Evolutionary conservation across 2,797 vertebrate species (phyloP).

Genomic region (Channallabes apus): DNA sequence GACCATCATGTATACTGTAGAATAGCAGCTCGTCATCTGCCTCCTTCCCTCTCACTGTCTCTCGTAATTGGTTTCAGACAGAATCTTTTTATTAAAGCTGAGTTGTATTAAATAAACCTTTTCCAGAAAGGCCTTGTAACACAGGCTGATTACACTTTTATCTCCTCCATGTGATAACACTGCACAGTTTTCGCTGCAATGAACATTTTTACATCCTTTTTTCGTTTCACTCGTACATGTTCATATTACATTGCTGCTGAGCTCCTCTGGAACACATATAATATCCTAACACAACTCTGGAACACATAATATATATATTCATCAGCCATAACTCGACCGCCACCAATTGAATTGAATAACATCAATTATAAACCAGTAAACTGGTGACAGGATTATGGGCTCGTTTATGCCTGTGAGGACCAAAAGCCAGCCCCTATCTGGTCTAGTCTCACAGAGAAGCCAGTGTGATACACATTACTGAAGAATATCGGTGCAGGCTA

Average conservation of each 20-base stretch:
- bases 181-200: constrained; percentile 37
- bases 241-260: not conserved
- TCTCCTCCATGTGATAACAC: constrained; percentile 24
- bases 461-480: no score
- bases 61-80: constrained; percentile 4
- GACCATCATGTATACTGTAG: constrained; percentile 29
- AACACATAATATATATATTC: no score
- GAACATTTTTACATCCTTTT: constrained; percentile 27
- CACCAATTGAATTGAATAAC: no score
- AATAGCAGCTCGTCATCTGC: not conserved
- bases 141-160: constrained; percentile 44
- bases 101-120: constrained; percentile 20
- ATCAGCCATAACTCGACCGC: no score
- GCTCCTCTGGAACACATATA: no score
- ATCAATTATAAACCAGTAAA: no score
- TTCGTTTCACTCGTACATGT: constrained; percentile 9
- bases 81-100: constrained; percentile 43
- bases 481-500: no score
- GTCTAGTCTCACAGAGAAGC: no score
- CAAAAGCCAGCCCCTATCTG: no score
- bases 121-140: constrained; percentile 34
- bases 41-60: constrained; percentile 3
- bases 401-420: no score
- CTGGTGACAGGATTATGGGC: no score
- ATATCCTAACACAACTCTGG: no score